Evolutionary conservation across 2,797 vertebrate genomes (phyloP), one percentile per base, ranked within the genome.

Genomic region (Sebastolobus altivelis): DNA sequence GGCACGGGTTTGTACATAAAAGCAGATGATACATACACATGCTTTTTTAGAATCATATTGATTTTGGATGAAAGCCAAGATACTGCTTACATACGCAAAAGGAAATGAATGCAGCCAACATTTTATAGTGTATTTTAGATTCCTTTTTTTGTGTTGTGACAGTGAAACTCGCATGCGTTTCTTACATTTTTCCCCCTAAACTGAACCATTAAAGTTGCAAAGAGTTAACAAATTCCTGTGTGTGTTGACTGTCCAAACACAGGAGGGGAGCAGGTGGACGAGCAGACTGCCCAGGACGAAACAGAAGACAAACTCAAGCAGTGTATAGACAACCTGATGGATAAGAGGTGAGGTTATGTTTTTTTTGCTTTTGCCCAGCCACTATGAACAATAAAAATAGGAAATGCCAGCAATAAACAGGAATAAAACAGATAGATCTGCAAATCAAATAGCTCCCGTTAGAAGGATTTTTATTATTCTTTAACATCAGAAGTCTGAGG

Each of bases 231-330:
- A 27, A 38, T 46, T 16, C 29, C 25, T 61, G 1, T 65, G 3
- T 74, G 13, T 67, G 61, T 67, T 49, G 40, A 60, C 9, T 77
- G 33, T 22, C 69, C 11, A n/a, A 65, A 85, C 16, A 38, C 72
- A 98, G 97, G 96, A 76, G 95, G 87, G 1, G 97, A 98, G 65
- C 94, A 93, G 1, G 93, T 95, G 55, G 96, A 97, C 54, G 97
- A 98, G 71, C 97, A 95, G 88, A 95, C 96, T 14, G 97, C 96
- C 52, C 97, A 97, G 92, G 98, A 98, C 76, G 97, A 97, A 87
- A 95, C 93, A 0, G 97, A 99, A 88, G 97, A 99, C 91, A 98
- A 98, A 87, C 94, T 99, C 80, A 99, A 96, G 84, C 97, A 97
- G 70, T 96, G 95, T 83, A 97, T 99, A 67, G 98, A 98, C 89